phyloP scores from a whole-genome alignment of 2,888 invertebrate genomes.

The Xestia ashworthii region DNA sequence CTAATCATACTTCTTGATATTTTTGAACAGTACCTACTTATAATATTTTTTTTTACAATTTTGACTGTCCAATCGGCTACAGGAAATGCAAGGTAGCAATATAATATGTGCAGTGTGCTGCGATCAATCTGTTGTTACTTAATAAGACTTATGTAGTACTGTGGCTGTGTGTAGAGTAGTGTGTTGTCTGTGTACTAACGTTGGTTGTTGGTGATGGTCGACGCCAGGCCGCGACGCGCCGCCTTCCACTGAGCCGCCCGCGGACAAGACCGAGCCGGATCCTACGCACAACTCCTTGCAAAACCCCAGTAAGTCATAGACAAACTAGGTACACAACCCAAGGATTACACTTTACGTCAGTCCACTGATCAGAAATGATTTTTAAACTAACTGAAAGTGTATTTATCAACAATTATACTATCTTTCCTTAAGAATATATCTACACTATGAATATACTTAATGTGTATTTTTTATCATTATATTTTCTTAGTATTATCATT shows the following conservation, averaged over 20 bases:
- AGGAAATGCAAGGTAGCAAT: slow-evolving; percentile 22
- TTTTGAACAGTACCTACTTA: slow-evolving; percentile 13
- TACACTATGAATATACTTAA: slow-evolving; percentile 6
- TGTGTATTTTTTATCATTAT: background rate
- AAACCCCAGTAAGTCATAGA: slow-evolving; percentile 76
- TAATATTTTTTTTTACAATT: slow-evolving; percentile 20
- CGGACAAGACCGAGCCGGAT: slow-evolving; percentile 68
- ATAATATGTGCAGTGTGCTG: slow-evolving; percentile 5
- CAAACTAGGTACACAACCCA: slow-evolving; percentile 45
- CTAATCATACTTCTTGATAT: background rate
- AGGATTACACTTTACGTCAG: slow-evolving; percentile 21
- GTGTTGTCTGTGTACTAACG: slow-evolving; percentile 83
- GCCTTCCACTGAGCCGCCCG: slow-evolving; percentile 75
- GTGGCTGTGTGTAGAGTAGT: slow-evolving; percentile 53
- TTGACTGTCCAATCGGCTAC: slow-evolving; percentile 5
- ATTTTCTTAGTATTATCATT: slow-evolving; percentile 19
- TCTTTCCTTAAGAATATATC: slow-evolving; percentile 1
- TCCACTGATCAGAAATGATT: slow-evolving; percentile 6
- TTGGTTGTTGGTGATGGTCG: slow-evolving; percentile 76
- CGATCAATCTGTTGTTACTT: slow-evolving; percentile 33
- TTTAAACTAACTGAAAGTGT: slow-evolving; percentile 24
- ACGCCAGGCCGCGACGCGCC: slow-evolving; percentile 74
- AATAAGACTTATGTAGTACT: slow-evolving; percentile 35
- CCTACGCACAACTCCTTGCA: slow-evolving; percentile 72
- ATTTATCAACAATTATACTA: slow-evolving; percentile 6